These are phyloP conservation scores for Poecilus cupreus DNA, from an alignment of 2,888 invertebrate genomes.

Conservation along the genomic window DNA sequence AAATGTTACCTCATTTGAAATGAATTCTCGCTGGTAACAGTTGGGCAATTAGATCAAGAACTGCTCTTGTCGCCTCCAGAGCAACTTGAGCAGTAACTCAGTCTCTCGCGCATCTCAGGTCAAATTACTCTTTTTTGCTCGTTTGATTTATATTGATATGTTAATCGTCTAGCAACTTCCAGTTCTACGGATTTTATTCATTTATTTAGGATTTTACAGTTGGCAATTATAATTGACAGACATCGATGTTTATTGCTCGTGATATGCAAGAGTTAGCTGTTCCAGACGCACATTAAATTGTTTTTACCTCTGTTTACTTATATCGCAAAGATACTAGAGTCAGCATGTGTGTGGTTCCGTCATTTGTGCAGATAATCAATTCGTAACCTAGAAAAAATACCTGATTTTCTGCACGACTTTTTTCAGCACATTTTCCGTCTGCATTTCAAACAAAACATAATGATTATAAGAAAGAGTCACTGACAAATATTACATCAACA, in stretches of 20 bases:
- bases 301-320: conserved; percentile 33
- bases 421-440: too few relatives aligned
- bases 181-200: conserved; percentile 29
- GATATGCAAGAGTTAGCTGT: neutral
- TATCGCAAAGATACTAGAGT: neutral
- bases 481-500: too few relatives aligned
- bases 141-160: conserved; percentile 54
- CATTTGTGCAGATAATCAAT: conserved; percentile 20
- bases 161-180: conserved; percentile 42
- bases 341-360: conserved; percentile 33
- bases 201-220: conserved; percentile 43
- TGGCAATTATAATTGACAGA: conserved; percentile 58
- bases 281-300: neutral
- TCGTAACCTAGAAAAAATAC: neutral
- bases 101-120: neutral
- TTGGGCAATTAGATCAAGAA: too few relatives aligned
- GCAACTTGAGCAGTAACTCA: neutral
- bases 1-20: too few relatives aligned
- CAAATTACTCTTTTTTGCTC: conserved; percentile 26
- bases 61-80: neutral
- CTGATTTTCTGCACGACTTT: neutral
- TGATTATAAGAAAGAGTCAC: too few relatives aligned
- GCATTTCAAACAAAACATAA: too few relatives aligned
- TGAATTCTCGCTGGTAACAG: too few relatives aligned
- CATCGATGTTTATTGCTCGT: conserved; percentile 49